Percentiles rank a stretch among this genome's conserved stretches.
Evolutionary conservation across 1,140 invertebrate genomes (phyloP).

Genomic region (Alviniconcha marisindica): DNA sequence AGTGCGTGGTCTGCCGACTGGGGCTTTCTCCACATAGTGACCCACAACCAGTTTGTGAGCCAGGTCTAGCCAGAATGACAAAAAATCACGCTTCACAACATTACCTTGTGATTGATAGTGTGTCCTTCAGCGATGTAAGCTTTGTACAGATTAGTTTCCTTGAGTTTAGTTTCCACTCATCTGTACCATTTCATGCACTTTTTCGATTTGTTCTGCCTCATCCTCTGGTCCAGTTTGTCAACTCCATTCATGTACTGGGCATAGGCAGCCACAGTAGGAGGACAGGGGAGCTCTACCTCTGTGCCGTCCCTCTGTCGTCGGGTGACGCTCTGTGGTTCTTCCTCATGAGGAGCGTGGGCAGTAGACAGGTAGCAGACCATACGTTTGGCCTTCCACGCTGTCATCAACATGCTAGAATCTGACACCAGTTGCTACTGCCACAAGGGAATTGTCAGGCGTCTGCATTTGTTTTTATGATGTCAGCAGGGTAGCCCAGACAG

Average conservation of each 20-base stretch:
- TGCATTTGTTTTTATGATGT: slow-evolving; percentile 3
- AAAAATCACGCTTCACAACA: slow-evolving; percentile 21
- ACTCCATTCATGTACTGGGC: slow-evolving; percentile 47
- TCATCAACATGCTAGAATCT: slow-evolving; percentile 19
- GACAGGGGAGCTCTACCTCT: slow-evolving; percentile 23
- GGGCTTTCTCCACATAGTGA: background rate
- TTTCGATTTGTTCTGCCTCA: slow-evolving; percentile 12
- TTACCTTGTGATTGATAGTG: slow-evolving; percentile 14
- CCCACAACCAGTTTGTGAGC: slow-evolving; percentile 24
- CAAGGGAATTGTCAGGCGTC: background rate
- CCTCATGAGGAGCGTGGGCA: slow-evolving; percentile 22
- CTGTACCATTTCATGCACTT: slow-evolving; percentile 32
- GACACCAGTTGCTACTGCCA: background rate
- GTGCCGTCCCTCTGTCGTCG: slow-evolving; percentile 49
- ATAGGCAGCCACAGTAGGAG: slow-evolving; percentile 38
- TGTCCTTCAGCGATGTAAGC: slow-evolving; percentile 27
- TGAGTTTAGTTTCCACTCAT: slow-evolving; percentile 38
- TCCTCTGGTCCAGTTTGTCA: slow-evolving; percentile 43
- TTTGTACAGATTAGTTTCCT: slow-evolving; percentile 33
- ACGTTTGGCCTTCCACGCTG: slow-evolving; percentile 47
- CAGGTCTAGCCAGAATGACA: slow-evolving; percentile 30
- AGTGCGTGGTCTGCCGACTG: background rate
- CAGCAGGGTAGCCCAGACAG: slow-evolving; percentile 42
- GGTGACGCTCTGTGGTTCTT: background rate
- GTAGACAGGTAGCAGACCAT: slow-evolving; percentile 40